phyloP scores from a whole-genome alignment of 2,888 invertebrate genomes.

The Oscheius sp. region DNA sequence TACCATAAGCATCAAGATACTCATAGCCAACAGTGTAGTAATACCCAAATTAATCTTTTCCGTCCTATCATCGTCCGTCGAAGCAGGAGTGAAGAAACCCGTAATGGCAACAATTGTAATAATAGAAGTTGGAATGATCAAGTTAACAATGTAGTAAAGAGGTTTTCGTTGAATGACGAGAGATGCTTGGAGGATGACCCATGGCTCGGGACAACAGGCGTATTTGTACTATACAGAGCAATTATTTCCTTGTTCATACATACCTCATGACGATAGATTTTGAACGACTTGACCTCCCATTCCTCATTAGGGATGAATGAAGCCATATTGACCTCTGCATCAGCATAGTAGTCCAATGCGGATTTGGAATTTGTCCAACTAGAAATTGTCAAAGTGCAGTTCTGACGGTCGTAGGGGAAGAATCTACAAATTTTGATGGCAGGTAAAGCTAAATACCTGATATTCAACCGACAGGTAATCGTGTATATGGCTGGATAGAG shows the following conservation, averaged over 20 bases:
- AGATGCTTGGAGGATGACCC: constrained; percentile 58
- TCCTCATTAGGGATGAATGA: constrained; percentile 68
- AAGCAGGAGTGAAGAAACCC: constrained; percentile 73
- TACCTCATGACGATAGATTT: constrained; percentile 67
- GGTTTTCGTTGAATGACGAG: constrained; percentile 65
- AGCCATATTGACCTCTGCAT: constrained; percentile 58
- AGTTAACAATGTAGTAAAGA: constrained; percentile 70
- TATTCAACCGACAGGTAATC: constrained; percentile 63
- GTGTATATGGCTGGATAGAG: constrained; percentile 69
- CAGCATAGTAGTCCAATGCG: constrained; percentile 67
- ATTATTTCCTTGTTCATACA: neutral
- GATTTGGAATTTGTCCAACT: constrained; percentile 68
- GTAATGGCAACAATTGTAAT: constrained; percentile 72
- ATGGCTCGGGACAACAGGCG: constrained; percentile 63
- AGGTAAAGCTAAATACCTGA: constrained; percentile 36
- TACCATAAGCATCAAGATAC: constrained; percentile 73
- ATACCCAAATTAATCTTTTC: constrained; percentile 68
- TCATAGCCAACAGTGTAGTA: constrained; percentile 71
- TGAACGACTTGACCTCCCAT: constrained; percentile 67
- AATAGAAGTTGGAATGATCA: constrained; percentile 73
- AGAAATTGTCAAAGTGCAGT: constrained; percentile 67
- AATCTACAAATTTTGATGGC: constrained; percentile 40
- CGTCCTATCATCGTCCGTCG: constrained; percentile 70
- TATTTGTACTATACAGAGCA: constrained; percentile 65
- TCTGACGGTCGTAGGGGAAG: constrained; percentile 69